Base-by-base conservation (phyloP, 1,140 invertebrate species). In the Lasaia peninsularis region DNA sequence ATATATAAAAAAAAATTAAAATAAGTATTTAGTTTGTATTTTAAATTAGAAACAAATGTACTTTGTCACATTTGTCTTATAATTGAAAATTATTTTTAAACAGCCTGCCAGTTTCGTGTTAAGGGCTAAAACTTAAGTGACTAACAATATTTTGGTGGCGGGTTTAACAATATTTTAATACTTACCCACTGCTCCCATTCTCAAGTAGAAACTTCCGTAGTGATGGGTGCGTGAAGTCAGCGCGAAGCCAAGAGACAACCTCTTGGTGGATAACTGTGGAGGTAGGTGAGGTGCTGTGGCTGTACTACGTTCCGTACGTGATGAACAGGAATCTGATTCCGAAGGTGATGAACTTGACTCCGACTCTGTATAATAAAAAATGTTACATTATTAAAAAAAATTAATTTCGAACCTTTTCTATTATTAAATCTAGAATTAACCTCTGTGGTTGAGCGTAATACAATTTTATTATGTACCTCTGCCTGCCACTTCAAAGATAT, bases 131-230 rank as follows among this genome's bases (percentile, higher is more conserved):
- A n/a, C n/a, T n/a, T n/a, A n/a, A n/a, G n/a, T n/a, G n/a, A n/a
- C n/a, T n/a, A n/a, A n/a, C n/a, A n/a, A n/a, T n/a, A n/a, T n/a
- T n/a, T n/a, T n/a, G n/a, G n/a, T n/a, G n/a, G n/a, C n/a, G n/a
- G 4, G 14, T 35, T 12, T 5, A 12, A 35, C 3, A 11, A 14
- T 12, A 31, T 2, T 53, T 0, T 4, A 8, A 84, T 28, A 63
- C 92, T 92, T 79, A 96, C 95, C 94, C 58, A 98, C 96, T 40
- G 96, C 96, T 3, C 97, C 97, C 94, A 98, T 96, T 67, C 96
- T 91, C 8, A 98, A 89, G 82, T 98, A 98, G 89, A 98, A 98
- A 75, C 96, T 97, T 7, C 96, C 97, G 67, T 97, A 97, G 80
- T 96, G 94, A 65, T 95, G 94, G 16, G 93, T 91, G 64, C 90